phyloP scores from a whole-genome alignment of 1,140 invertebrate species.

The Sesamia nonagrioides region DNA sequence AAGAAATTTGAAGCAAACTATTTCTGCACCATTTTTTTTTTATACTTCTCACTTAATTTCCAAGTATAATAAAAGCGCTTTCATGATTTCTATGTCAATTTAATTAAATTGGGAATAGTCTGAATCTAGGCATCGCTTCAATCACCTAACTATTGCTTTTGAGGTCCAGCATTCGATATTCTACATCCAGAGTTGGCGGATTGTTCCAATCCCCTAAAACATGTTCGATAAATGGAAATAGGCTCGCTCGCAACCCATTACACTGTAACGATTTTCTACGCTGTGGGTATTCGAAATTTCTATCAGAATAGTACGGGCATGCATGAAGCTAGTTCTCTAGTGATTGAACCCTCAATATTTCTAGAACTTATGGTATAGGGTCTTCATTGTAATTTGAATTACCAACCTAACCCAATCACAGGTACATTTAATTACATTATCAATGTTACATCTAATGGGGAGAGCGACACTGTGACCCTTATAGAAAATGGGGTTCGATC shows the following conservation, averaged over 20 bases:
- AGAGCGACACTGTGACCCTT: neutral
- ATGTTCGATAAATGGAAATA: constrained; percentile 40
- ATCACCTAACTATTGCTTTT: neutral
- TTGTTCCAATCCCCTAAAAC: constrained; percentile 11
- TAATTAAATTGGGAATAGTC: neutral
- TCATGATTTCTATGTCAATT: neutral
- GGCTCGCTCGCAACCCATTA: constrained; percentile 5
- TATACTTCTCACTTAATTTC: too few relatives aligned
- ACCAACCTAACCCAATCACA: neutral
- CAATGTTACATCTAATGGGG: neutral
- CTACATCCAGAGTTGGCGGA: constrained; percentile 1
- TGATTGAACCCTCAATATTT: neutral
- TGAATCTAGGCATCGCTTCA: neutral
- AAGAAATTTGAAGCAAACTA: too few relatives aligned
- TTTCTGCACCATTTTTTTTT: too few relatives aligned
- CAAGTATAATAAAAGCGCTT: neutral
- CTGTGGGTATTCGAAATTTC: neutral
- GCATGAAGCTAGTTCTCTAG: neutral
- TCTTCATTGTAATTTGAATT: neutral
- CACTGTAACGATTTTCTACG: constrained; percentile 5
- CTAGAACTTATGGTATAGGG: neutral
- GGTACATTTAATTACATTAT: constrained; percentile 7
- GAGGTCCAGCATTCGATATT: neutral
- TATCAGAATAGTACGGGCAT: neutral
- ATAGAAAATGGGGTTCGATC: neutral